Evolutionary conservation across 2,797 vertebrate genomes (phyloP).

Genomic region (Chiroxiphia lanceolata): DNA sequence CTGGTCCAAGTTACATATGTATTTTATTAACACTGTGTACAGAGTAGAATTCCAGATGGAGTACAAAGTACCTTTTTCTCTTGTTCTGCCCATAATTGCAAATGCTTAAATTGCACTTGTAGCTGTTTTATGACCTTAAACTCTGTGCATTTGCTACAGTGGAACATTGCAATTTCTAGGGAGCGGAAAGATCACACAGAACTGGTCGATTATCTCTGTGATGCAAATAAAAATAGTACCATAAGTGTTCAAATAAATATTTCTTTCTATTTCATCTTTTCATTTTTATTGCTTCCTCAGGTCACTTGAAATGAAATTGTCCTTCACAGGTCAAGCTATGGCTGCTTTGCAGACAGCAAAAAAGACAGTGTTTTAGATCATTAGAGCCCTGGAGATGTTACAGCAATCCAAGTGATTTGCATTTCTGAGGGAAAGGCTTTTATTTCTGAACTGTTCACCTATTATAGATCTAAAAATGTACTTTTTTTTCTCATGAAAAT

Average conservation of each 20-base stretch:
- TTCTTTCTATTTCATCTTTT: neutral
- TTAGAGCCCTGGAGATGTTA: neutral
- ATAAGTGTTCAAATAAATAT: neutral
- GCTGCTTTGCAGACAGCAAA: slow-evolving; percentile 13
- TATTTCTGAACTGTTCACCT: slow-evolving; percentile 15
- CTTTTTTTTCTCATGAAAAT: neutral
- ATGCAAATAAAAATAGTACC: slow-evolving; percentile 28
- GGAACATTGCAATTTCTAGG: neutral
- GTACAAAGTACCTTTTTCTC: neutral
- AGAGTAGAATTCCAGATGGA: slow-evolving; percentile 22
- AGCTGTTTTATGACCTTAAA: slow-evolving; percentile 37
- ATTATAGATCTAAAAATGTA: neutral
- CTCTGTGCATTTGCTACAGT: neutral
- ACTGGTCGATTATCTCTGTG: neutral
- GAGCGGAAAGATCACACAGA: neutral
- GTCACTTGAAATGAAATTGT: slow-evolving; percentile 50
- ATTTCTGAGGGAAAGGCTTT: slow-evolving; percentile 29
- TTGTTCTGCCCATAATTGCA: neutral
- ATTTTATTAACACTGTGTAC: slow-evolving; percentile 23
- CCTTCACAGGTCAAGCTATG: neutral
- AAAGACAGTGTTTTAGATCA: neutral
- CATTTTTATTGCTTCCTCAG: slow-evolving; percentile 25
- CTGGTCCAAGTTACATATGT: neutral
- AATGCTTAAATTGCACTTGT: neutral
- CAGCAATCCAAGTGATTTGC: neutral